A percentile compares a stretch with the other conserved stretches of the same genome.
phyloP scores from a whole-genome alignment of 2,888 invertebrate species.

The Dryadula phaetusa region DNA sequence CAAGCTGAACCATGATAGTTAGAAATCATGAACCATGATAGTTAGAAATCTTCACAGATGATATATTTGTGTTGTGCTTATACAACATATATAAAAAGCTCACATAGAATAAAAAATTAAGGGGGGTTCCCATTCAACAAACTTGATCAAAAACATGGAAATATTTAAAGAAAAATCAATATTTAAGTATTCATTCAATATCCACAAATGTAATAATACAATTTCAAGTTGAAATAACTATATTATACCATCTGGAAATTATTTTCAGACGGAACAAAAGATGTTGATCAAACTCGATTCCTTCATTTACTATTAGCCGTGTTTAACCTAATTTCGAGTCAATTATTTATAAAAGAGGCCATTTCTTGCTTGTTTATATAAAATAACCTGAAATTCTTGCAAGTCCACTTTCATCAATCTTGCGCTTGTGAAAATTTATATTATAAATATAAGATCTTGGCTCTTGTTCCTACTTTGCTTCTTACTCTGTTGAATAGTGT shows the following conservation, averaged over 20 bases:
- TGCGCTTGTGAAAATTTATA: background rate
- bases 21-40: no score
- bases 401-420: background rate
- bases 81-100: no score
- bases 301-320: conserved; percentile 7
- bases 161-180: background rate
- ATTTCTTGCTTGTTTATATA: background rate
- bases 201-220: background rate
- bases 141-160: background rate
- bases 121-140: no score
- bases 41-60: no score
- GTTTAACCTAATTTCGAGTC: background rate
- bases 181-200: conserved; percentile 3
- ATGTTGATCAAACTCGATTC: conserved; percentile 10
- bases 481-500: background rate
- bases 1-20: no score
- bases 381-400: background rate
- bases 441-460: background rate
- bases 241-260: conserved; percentile 1
- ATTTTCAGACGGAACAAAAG: background rate
- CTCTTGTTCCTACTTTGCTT: background rate
- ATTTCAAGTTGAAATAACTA: conserved; percentile 7
- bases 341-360: background rate
- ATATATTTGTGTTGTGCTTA: no score
- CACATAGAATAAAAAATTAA: no score